Conservation (phyloP, 2,797 vertebrate species). For the Periparus ater region DNA sequence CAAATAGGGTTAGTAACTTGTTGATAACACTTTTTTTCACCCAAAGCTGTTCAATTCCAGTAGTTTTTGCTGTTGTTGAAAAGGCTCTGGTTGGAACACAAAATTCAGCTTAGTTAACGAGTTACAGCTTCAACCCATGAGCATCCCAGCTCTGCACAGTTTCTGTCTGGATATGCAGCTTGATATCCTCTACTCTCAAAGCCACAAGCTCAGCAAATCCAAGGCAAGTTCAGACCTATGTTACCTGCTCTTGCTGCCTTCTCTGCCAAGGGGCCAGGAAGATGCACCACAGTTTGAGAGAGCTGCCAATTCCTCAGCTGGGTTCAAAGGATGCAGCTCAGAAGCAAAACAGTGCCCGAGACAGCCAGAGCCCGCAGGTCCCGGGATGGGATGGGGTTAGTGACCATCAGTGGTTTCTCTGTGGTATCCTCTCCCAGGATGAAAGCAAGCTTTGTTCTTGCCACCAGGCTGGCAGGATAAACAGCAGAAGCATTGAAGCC, state of each 20-base stretch:
- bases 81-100: neutral
- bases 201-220: neutral
- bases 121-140: neutral
- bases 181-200: neutral
- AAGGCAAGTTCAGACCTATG: neutral
- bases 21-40: neutral
- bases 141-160: neutral
- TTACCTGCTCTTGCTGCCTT: neutral
- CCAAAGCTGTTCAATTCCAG: neutral
- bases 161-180: neutral
- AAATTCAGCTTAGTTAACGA: neutral
- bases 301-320: neutral
- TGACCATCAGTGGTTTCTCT: neutral
- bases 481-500: neutral
- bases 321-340: neutral
- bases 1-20: neutral
- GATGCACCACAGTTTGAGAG: neutral
- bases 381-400: neutral
- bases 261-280: neutral
- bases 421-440: neutral
- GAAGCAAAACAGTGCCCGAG: neutral
- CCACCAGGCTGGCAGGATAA: neutral
- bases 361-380: neutral
- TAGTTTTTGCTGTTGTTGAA: neutral
- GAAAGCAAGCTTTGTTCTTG: neutral